Base-by-base conservation (phyloP, 2,888 invertebrate species). In the Pasiphila rectangulata region DNA sequence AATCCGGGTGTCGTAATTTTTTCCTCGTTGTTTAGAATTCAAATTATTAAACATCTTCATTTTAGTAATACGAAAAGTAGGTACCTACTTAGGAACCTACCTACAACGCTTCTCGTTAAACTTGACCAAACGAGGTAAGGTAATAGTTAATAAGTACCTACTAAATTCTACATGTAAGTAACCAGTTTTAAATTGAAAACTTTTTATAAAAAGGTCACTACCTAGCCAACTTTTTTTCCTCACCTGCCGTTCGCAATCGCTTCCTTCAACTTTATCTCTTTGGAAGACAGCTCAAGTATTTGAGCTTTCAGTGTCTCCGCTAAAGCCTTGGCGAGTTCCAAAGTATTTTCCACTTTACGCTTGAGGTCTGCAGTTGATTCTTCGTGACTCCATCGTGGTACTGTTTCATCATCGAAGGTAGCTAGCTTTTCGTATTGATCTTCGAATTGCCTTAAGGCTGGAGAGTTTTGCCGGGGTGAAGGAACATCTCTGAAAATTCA, bases 171-270 rank as follows among this genome's bases (percentile, higher is more conserved):
- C n/a, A n/a, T n/a, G n/a, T n/a, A n/a, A n/a, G n/a, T n/a, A n/a
- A n/a, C n/a, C n/a, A n/a, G n/a, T n/a, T n/a, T n/a, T n/a, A n/a
- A n/a, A n/a, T n/a, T n/a, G n/a, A n/a, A n/a, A n/a, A n/a, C n/a
- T n/a, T n/a, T n/a, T n/a, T n/a, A n/a, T n/a, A 29, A 27, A 27
- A 38, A 29, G 21, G 21, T 16, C 36, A 36, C 19, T 23, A 12
- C 34, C 25, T 25, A n/a, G n/a, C n/a, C 13, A 9, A 0, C 5
- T 4, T 2, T 2, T 3, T 5, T 30, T 35, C 17, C 51, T 66
- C 67, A 83, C 86, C 80, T 80, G 51, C 84, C 86, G 35, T 71
- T 76, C 1, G 67, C 63, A 34, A 86, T 83, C 2, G 74, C 70
- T 17, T 85, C 79, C 50, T 87, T 87, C 7, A 87, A 47, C 3